phyloP scores from a whole-genome alignment of 2,797 vertebrate species.

The Syngnathus rostellatus region DNA sequence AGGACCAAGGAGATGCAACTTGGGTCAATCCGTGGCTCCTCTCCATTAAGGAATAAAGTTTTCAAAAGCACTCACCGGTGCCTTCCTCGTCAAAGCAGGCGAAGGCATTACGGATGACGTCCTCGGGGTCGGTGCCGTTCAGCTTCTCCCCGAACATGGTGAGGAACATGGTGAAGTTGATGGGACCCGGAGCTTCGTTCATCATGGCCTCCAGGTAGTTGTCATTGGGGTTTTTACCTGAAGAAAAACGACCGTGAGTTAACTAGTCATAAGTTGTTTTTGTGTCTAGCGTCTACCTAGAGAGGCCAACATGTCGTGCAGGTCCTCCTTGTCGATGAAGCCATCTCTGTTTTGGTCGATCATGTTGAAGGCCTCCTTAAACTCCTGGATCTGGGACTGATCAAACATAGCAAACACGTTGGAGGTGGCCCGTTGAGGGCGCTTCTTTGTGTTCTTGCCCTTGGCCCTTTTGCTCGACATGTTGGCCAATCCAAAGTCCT shows the following conservation, averaged over 20 bases:
- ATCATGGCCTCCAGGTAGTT: slow-evolving; percentile 94
- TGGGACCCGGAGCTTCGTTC: slow-evolving; percentile 87
- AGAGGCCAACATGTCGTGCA: slow-evolving; percentile 93
- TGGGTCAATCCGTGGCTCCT: neutral
- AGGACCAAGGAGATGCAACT: no score
- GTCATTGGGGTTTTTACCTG: slow-evolving; percentile 92
- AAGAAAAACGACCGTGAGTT: neutral
- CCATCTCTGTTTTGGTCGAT: slow-evolving; percentile 96
- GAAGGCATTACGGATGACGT: slow-evolving; percentile 89
- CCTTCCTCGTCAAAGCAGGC: slow-evolving; percentile 93
- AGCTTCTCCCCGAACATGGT: slow-evolving; percentile 96
- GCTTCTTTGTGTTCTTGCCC: slow-evolving; percentile 93
- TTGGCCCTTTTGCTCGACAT: slow-evolving; percentile 95
- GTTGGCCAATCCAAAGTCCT: slow-evolving; percentile 36
- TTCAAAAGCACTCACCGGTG: slow-evolving; percentile 65
- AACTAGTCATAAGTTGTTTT: neutral
- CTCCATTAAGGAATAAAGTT: no score
- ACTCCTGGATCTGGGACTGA: slow-evolving; percentile 95
- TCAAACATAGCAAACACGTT: slow-evolving; percentile 97
- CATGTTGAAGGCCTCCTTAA: slow-evolving; percentile 98
- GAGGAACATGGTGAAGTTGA: slow-evolving; percentile 91
- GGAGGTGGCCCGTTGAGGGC: slow-evolving; percentile 88
- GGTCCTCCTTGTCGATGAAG: slow-evolving; percentile 93
- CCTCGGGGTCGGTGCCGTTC: slow-evolving; percentile 89
- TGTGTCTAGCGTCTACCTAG: slow-evolving; percentile 67